Conservation (phyloP, 2,797 vertebrate species). For the Arctocebus calabarensis region DNA sequence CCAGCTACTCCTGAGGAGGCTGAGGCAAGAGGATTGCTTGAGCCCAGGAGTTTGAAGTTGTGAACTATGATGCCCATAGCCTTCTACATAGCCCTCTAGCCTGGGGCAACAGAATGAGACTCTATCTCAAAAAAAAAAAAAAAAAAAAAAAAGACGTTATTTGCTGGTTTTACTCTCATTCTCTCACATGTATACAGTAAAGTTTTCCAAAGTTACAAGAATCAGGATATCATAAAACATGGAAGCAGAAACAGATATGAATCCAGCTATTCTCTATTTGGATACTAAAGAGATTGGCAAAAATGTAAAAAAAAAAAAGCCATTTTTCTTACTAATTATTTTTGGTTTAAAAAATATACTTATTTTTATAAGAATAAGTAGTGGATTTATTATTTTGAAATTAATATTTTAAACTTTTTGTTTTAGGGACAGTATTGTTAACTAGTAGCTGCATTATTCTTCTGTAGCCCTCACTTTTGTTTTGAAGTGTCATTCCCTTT, state of each 20-base stretch:
- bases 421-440: background rate
- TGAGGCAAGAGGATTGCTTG: too few relatives aligned
- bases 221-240: background rate
- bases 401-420: slow-evolving; percentile 23
- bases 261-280: background rate
- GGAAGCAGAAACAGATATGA: background rate
- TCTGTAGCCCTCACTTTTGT: background rate
- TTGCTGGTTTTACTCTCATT: slow-evolving; percentile 10
- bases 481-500: too few relatives aligned
- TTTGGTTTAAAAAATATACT: slow-evolving; percentile 21
- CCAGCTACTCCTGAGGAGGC: too few relatives aligned
- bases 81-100: too few relatives aligned
- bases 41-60: too few relatives aligned
- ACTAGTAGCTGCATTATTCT: background rate
- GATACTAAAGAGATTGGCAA: background rate
- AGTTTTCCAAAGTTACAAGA: background rate
- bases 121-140: too few relatives aligned
- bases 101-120: too few relatives aligned
- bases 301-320: background rate
- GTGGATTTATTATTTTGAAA: background rate
- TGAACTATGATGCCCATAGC: too few relatives aligned
- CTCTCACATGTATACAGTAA: background rate
- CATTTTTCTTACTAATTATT: background rate
- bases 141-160: background rate
- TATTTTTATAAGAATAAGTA: slow-evolving; percentile 54